A percentile compares a stretch with the other conserved stretches of the same genome.
Evolutionary conservation across 1,140 invertebrate genomes (phyloP).

Genomic region (Drosophila ogumai): DNA sequence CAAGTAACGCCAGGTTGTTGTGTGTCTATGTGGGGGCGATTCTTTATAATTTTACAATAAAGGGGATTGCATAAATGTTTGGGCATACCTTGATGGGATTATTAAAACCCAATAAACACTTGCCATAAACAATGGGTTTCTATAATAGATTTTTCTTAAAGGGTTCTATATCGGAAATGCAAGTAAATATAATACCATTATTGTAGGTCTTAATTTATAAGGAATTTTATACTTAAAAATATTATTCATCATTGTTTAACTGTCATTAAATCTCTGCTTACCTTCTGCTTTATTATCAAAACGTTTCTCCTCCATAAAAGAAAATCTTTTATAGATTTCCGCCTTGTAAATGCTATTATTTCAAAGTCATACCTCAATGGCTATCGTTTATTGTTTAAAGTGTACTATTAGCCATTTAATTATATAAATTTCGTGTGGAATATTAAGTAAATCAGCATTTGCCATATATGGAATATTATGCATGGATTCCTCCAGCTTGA

Average conservation of each 20-base stretch:
- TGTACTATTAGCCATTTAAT: conserved; percentile 31
- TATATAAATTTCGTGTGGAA: conserved; percentile 40
- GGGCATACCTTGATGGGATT: neutral
- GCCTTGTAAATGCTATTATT: conserved; percentile 1
- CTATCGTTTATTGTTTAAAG: conserved; percentile 3
- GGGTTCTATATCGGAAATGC: too few relatives aligned
- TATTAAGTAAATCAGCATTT: conserved; percentile 41
- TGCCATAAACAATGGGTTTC: neutral
- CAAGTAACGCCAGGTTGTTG: conserved; percentile 18
- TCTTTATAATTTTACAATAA: conserved; percentile 17
- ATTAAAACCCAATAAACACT: neutral
- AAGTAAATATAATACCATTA: too few relatives aligned
- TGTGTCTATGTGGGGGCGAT: conserved; percentile 14
- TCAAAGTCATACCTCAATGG: conserved; percentile 20
- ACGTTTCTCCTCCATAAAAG: neutral
- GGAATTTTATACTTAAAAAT: neutral
- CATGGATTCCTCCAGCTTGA: conserved; percentile 13
- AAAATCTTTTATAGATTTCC: conserved; percentile 12
- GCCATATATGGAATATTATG: conserved; percentile 43
- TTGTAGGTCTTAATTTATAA: too few relatives aligned
- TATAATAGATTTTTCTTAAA: conserved; percentile 8
- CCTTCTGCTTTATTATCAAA: conserved; percentile 1
- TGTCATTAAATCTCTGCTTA: neutral
- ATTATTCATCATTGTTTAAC: neutral
- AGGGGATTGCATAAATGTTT: conserved; percentile 9